Conservation (phyloP, 2,113 vertebrate species). For the Centrocercus urophasianus region DNA sequence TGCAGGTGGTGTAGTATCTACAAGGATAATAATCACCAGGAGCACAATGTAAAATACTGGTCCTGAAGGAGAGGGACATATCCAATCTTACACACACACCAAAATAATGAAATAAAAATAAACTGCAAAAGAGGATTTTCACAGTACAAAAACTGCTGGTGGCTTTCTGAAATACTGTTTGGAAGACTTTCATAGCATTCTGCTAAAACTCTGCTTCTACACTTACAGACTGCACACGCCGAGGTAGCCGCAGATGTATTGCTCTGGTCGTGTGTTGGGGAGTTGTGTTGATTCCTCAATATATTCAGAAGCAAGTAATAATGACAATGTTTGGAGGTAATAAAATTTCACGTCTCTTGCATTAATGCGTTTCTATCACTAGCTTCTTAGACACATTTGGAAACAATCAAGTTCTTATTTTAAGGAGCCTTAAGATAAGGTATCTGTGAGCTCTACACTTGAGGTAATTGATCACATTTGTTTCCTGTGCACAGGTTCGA, state of each 20-base stretch:
- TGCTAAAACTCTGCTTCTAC: background rate
- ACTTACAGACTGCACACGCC: background rate
- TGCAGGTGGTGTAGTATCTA: background rate
- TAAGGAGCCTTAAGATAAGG: slow-evolving; percentile 91
- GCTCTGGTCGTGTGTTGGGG: slow-evolving; percentile 78
- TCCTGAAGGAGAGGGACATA: background rate
- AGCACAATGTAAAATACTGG: background rate
- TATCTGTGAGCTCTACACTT: slow-evolving; percentile 90
- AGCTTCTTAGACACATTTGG: slow-evolving; percentile 88
- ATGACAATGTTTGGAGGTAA: slow-evolving; percentile 77
- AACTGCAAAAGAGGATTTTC: background rate
- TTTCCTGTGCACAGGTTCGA: slow-evolving; percentile 87
- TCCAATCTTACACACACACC: background rate
- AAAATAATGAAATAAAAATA: background rate
- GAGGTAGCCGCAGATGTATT: background rate
- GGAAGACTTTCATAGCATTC: background rate
- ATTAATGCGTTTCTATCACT: slow-evolving; percentile 76
- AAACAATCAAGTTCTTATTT: slow-evolving; percentile 95
- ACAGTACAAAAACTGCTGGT: background rate
- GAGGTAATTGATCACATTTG: slow-evolving; percentile 94
- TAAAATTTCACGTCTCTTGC: slow-evolving; percentile 75
- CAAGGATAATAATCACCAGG: background rate
- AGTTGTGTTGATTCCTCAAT: slow-evolving; percentile 77
- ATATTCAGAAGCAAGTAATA: slow-evolving; percentile 74
- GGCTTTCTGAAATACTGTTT: background rate